phyloP scores from a whole-genome alignment of 2,888 invertebrate species.

The Ferrisia virgata region DNA sequence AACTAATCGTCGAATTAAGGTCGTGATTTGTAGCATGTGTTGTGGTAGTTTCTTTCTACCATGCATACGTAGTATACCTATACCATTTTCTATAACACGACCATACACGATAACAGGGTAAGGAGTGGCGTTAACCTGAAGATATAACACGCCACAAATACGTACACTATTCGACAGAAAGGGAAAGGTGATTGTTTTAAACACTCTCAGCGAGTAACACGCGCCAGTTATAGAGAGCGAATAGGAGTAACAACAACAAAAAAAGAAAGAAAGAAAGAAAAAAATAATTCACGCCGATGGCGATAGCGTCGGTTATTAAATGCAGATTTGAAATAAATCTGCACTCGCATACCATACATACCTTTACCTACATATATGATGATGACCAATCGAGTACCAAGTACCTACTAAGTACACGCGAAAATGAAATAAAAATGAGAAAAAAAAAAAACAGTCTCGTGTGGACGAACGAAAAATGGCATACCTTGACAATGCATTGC shows the following conservation, averaged over 20 bases:
- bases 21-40: not conserved
- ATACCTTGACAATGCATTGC: not conserved
- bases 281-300: not conserved
- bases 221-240: too few species aligned
- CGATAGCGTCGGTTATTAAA: not conserved
- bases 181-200: slow-evolving; percentile 36
- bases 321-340: not conserved
- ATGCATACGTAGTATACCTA: too few species aligned
- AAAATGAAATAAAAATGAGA: too few species aligned
- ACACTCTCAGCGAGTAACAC: not conserved
- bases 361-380: not conserved
- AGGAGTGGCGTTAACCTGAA: not conserved
- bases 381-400: not conserved
- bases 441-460: too few species aligned
- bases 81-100: too few species aligned
- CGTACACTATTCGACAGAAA: not conserved
- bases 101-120: too few species aligned
- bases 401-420: too few species aligned
- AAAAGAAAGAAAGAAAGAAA: not conserved
- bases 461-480: not conserved
- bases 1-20: not conserved
- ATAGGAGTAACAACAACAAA: not conserved
- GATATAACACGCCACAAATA: not conserved
- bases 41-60: too few species aligned
- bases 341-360: too few species aligned